Base-by-base conservation (phyloP, 2,113 vertebrate species). In the Psophia crepitans region DNA sequence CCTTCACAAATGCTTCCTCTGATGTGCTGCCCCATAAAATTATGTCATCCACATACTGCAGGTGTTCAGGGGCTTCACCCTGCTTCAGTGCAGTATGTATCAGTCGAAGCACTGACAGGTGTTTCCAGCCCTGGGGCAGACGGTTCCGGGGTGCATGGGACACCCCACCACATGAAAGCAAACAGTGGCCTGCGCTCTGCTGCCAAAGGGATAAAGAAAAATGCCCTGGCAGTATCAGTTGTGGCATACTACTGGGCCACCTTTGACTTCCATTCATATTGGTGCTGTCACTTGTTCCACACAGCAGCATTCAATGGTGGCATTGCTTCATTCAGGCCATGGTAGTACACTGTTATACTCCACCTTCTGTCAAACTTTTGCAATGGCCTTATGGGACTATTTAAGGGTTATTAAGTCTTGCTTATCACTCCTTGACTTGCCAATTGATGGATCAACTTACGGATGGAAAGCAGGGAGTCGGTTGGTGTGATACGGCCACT, bases 251-350 rank as follows among this genome's bases (percentile, higher is more conserved):
- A 26, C 39, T 54, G 46, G 39, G 53, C 39, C 1, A 3, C 24
- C 30, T 58, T 30, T 85, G 57, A 37, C 23, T 79, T 12, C 18
- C 3, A 1, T 21, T 64, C 14, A 24, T 44, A 7, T 2, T 7
- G 32, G 9, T 35, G 14, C 65, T 58, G 24, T 58, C 51, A 27
- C 19, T 65, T 53, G 51, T 66, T 28, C 19, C 58, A 65, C 15
- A 28, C 0, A 0, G 35, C 35, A 64, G 51, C 33, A 39, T 17
- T 35, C 16, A 70, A 13, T 33, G 13, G 20, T 19, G 19, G 27
- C 43, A 69, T 46, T 21, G 14, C n/a, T 66, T 91, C 3, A 3
- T 54, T 91, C 30, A 68, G 75, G 53, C 20, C 20, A 10, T 30
- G 35, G 21, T 4, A 48, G 19, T 28, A 19, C 35, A 39, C 37